phyloP scores from a whole-genome alignment of 2,113 vertebrate genomes.

The Nothoprocta pentlandii region DNA sequence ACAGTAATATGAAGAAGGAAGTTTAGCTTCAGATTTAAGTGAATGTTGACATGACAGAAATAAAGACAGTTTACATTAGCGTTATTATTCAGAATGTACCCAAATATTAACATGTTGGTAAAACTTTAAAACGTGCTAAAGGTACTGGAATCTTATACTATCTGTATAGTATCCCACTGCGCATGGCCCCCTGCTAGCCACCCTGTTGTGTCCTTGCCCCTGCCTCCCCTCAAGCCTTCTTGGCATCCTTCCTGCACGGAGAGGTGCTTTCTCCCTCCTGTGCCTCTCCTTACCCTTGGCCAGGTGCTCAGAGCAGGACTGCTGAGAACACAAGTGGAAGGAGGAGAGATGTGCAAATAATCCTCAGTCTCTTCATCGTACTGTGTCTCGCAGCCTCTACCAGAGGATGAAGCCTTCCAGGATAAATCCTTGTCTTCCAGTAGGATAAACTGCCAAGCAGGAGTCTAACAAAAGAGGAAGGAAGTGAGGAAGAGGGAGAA shows the following conservation, averaged over 20 bases:
- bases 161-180: background rate
- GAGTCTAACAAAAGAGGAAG: background rate
- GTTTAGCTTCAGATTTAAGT: background rate
- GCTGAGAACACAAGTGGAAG: background rate
- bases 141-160: background rate
- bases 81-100: background rate
- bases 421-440: background rate
- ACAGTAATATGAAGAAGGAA: background rate
- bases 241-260: background rate
- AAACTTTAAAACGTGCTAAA: background rate
- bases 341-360: background rate
- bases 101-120: background rate
- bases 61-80: background rate
- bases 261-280: background rate
- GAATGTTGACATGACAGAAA: background rate
- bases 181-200: background rate
- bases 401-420: background rate
- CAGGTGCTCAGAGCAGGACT: background rate
- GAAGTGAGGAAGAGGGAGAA: background rate
- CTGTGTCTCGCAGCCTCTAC: background rate
- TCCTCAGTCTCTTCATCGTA: background rate
- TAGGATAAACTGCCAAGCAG: background rate
- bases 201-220: background rate
- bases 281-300: background rate
- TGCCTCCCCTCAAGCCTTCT: background rate